Conservation (phyloP, 2,797 vertebrate species). For the Anas bahamensis region DNA sequence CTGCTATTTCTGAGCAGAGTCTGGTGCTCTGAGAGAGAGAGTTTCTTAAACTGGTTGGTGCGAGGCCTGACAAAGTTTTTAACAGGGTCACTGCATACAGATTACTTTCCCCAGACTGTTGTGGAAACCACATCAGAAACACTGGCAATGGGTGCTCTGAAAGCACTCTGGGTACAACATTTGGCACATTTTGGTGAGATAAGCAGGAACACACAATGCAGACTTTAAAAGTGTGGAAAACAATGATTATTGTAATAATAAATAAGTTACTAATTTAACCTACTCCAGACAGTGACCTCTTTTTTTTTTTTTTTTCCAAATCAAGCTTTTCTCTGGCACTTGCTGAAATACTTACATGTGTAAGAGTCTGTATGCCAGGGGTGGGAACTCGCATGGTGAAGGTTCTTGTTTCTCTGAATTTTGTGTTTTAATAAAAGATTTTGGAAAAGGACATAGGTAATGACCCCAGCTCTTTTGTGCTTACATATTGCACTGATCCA, state of each 20-base stretch:
- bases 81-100: background rate
- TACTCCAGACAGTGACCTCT: background rate
- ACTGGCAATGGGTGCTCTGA: background rate
- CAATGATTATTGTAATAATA: background rate
- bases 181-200: background rate
- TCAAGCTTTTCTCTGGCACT: background rate
- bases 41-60: conserved; percentile 15
- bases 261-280: background rate
- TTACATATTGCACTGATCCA: background rate
- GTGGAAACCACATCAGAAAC: conserved; percentile 66
- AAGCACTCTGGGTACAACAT: conserved; percentile 33
- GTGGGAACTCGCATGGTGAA: background rate
- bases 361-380: background rate
- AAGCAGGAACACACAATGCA: conserved; percentile 14
- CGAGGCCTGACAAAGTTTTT: conserved; percentile 28
- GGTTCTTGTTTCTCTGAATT: background rate
- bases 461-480: background rate
- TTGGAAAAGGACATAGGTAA: background rate
- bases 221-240: conserved; percentile 3
- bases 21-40: background rate
- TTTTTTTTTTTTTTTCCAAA: background rate
- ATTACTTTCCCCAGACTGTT: conserved; percentile 39
- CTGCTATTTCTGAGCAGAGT: background rate
- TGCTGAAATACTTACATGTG: background rate
- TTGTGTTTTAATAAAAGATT: background rate